Percentiles rank a stretch among this genome's conserved stretches.
Evolutionary conservation across 2,888 invertebrate genomes (phyloP).

Genomic region (Xylota segnis): DNA sequence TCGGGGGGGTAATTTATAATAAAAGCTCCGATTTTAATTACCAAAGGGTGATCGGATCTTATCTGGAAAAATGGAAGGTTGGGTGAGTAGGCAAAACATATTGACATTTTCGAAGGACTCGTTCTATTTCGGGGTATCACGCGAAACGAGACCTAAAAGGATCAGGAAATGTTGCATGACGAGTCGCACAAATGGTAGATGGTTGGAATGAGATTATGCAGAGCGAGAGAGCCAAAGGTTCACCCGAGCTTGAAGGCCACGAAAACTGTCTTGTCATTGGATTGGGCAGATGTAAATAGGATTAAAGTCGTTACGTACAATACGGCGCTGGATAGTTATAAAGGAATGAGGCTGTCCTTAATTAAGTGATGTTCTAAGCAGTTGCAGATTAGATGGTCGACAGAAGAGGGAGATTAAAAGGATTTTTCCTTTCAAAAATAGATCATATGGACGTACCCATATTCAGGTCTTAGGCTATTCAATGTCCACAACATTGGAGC

Average conservation of each 20-base stretch:
- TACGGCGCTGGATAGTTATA: background rate
- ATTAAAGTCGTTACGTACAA: background rate
- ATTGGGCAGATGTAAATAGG: no score
- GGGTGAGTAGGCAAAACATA: background rate
- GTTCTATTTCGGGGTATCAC: constrained; percentile 25
- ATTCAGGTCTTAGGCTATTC: no score
- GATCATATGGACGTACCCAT: no score
- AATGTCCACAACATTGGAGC: no score
- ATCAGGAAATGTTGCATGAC: constrained; percentile 41
- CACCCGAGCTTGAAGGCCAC: background rate
- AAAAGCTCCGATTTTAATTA: constrained; percentile 55
- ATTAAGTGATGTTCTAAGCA: no score
- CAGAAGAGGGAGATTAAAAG: no score
- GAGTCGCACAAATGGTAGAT: constrained; percentile 10
- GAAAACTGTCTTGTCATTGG: background rate
- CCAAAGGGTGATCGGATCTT: constrained; percentile 16
- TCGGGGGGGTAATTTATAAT: constrained; percentile 22
- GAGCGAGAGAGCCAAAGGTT: background rate
- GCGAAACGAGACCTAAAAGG: constrained; percentile 10
- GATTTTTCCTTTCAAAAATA: no score
- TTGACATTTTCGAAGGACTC: background rate
- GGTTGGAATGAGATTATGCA: background rate
- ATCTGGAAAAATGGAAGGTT: background rate
- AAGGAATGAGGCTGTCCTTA: no score
- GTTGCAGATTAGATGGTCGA: no score